phyloP scores from a whole-genome alignment of 1,140 invertebrate genomes.

The Thrips palmi region DNA sequence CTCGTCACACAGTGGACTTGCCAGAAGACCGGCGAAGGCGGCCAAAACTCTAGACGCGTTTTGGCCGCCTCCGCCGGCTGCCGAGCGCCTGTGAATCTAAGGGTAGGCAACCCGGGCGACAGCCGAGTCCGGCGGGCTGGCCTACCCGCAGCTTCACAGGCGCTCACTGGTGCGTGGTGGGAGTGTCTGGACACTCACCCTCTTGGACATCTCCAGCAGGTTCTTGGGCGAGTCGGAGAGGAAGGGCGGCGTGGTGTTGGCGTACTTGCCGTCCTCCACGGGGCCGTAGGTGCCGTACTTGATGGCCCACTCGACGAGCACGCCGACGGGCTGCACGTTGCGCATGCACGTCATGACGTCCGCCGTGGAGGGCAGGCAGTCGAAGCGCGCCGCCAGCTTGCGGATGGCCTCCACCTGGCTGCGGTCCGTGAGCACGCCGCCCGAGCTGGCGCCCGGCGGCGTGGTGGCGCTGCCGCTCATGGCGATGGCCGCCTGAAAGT shows the following conservation, averaged over 20 bases:
- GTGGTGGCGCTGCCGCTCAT: conserved; percentile 56
- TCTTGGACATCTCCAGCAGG: conserved; percentile 37
- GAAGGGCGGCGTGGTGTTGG: conserved; percentile 38
- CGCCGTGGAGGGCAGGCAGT: conserved; percentile 41
- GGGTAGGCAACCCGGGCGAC: too few species aligned
- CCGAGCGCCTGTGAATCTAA: too few species aligned
- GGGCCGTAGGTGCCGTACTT: conserved; percentile 50
- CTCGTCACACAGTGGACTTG: too few species aligned
- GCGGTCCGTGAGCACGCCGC: conserved; percentile 31
- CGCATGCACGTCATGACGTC: conserved; percentile 47
- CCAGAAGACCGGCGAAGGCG: too few species aligned
- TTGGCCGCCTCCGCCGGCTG: too few species aligned
- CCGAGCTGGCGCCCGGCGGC: conserved; percentile 29
- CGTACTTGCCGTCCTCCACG: conserved; percentile 43
- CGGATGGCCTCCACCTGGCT: conserved; percentile 32
- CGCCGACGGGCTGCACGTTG: conserved; percentile 30
- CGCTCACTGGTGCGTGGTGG: too few species aligned
- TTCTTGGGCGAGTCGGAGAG: conserved; percentile 40
- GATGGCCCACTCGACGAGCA: conserved; percentile 39
- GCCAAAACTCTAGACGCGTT: too few species aligned
- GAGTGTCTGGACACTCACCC: too few species aligned
- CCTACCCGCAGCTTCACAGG: too few species aligned
- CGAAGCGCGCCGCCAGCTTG: conserved; percentile 37
- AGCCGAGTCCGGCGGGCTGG: too few species aligned
- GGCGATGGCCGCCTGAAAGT: conserved; percentile 42